Evolutionary conservation across 2,888 invertebrate species (phyloP).

Genomic region (Auanema sp.): DNA sequence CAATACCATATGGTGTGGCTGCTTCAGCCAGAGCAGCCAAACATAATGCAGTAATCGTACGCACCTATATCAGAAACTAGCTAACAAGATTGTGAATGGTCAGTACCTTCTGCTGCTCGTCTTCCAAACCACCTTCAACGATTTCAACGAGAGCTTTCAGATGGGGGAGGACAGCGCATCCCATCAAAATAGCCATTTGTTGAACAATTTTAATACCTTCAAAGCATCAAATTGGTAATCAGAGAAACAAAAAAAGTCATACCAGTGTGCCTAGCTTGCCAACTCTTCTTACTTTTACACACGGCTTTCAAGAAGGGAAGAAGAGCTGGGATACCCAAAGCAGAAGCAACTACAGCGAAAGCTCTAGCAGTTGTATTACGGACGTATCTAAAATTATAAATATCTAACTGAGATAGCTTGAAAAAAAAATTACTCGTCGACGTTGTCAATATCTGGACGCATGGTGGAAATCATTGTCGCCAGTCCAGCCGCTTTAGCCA

Average conservation of each 20-base stretch:
- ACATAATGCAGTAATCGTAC: constrained; percentile 96
- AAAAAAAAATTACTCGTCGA: constrained; percentile 55
- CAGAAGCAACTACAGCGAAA: constrained; percentile 99
- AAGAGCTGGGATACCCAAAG: constrained; percentile 93
- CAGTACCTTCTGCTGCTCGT: constrained; percentile 91
- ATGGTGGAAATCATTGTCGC: constrained; percentile 99
- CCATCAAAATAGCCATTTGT: constrained; percentile 99
- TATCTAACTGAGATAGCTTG: neutral
- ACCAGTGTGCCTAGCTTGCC: constrained; percentile 94
- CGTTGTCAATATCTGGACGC: constrained; percentile 99
- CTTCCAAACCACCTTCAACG: constrained; percentile 95
- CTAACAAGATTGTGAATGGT: neutral
- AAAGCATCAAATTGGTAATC: constrained; percentile 10
- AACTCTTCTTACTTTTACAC: constrained; percentile 97
- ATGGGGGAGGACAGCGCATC: constrained; percentile 97
- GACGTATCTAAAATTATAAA: constrained; percentile 73
- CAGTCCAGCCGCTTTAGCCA: constrained; percentile 97
- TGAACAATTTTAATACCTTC: constrained; percentile 94
- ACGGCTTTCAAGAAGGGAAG: constrained; percentile 95
- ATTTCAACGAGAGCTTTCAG: constrained; percentile 96
- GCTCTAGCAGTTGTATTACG: constrained; percentile 98
- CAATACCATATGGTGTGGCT: constrained; percentile 98
- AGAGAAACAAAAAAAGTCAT: neutral
- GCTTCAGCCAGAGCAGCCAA: constrained; percentile 98
- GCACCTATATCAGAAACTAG: constrained; percentile 57